phyloP scores from a whole-genome alignment of 2,113 vertebrate genomes.

The Coptodon rendalli region DNA sequence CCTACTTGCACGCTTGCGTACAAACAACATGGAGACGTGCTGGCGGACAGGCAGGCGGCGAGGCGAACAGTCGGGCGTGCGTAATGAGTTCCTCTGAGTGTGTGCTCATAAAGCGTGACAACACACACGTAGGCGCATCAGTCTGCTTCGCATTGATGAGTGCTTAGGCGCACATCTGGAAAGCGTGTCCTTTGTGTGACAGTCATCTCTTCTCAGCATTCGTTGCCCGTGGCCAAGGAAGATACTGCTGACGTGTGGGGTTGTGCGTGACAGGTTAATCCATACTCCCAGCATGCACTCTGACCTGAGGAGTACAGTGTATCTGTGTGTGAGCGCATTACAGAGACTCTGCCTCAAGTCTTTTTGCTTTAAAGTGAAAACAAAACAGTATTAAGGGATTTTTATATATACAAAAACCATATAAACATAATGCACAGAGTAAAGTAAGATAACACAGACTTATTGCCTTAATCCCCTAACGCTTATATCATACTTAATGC shows the following conservation, averaged over 20 bases:
- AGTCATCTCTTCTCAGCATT: background rate
- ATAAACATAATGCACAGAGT: background rate
- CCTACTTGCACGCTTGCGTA: background rate
- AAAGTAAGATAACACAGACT: background rate
- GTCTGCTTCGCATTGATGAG: background rate
- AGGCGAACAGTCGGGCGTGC: background rate
- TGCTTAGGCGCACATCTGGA: background rate
- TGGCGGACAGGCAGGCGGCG: background rate
- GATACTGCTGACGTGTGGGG: constrained; percentile 38
- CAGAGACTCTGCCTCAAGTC: background rate
- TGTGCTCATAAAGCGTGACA: background rate
- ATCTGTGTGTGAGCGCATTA: background rate
- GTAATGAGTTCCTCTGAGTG: background rate
- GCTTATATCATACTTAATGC: too few species aligned
- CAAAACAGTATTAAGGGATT: background rate
- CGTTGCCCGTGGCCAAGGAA: background rate
- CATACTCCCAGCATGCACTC: constrained; percentile 42
- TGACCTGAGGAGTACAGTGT: constrained; percentile 14
- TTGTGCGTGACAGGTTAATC: constrained; percentile 26
- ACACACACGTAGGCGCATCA: background rate
- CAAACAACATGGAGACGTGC: background rate
- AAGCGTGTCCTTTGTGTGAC: background rate
- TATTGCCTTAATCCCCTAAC: background rate
- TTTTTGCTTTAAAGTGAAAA: background rate
- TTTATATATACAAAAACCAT: background rate